These are phyloP conservation scores for Rhabdornis inornatus DNA, from an alignment of 2,113 vertebrate genomes.

Conservation along the genomic window DNA sequence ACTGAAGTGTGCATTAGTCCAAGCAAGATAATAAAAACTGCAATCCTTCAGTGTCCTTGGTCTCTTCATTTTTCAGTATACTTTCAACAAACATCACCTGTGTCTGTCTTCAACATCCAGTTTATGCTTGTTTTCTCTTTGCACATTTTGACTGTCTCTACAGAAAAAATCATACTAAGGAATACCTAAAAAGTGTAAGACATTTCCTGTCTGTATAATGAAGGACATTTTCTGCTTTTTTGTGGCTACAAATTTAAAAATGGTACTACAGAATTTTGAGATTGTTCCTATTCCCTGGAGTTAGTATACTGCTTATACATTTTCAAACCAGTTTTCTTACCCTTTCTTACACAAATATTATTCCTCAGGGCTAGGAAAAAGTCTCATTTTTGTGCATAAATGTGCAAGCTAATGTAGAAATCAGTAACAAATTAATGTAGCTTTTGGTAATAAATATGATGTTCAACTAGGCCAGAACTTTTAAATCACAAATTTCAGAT, in stretches of 20 bases:
- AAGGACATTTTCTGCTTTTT: not conserved
- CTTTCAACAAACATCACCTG: not conserved
- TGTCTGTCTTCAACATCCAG: not conserved
- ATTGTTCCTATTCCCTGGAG: not conserved
- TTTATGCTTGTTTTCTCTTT: not conserved
- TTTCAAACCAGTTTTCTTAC: not conserved
- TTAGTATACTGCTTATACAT: not conserved
- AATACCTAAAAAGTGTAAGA: not conserved
- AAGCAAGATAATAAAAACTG: not conserved
- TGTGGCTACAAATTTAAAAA: not conserved
- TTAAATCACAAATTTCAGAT: not conserved
- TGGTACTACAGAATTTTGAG: not conserved
- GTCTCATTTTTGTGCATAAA: not conserved
- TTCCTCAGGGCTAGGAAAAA: not conserved
- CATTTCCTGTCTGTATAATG: not conserved
- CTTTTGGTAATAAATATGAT: not conserved
- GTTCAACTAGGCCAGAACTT: not conserved
- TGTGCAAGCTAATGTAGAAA: not conserved
- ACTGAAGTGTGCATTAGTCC: not conserved
- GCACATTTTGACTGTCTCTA: not conserved
- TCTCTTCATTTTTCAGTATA: not conserved
- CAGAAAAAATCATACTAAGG: not conserved
- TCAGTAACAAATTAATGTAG: not conserved
- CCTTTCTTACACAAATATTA: not conserved
- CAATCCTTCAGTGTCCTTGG: not conserved